phyloP scores from a whole-genome alignment of 2,888 invertebrate species.

The Hecatera dysodea region DNA sequence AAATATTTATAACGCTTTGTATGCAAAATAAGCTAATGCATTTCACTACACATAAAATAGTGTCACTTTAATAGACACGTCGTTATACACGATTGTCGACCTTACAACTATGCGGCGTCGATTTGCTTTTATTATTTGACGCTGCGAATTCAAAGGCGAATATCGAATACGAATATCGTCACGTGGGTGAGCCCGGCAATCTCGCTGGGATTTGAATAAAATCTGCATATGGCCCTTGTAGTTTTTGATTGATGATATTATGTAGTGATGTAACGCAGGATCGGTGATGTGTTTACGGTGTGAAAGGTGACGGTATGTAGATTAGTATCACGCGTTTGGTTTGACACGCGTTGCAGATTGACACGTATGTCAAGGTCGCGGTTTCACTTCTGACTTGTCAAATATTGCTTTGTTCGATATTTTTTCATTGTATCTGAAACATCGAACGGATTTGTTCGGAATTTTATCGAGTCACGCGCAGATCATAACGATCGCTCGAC shows the following conservation, averaged over 20 bases:
- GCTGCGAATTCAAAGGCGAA: slow-evolving; percentile 68
- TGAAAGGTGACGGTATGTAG: slow-evolving; percentile 89
- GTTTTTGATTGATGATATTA: slow-evolving; percentile 84
- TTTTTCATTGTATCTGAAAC: slow-evolving; percentile 63
- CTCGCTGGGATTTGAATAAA: slow-evolving; percentile 81
- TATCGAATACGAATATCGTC: slow-evolving; percentile 72
- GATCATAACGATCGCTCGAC: slow-evolving; percentile 56
- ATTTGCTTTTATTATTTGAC: slow-evolving; percentile 71
- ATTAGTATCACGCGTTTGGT: slow-evolving; percentile 83
- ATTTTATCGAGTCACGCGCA: slow-evolving; percentile 78
- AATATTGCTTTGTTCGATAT: slow-evolving; percentile 78
- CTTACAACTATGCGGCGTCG: slow-evolving; percentile 73
- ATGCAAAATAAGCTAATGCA: slow-evolving; percentile 88
- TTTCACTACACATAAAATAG: slow-evolving; percentile 78
- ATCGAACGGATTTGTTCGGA: slow-evolving; percentile 72
- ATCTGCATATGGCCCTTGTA: slow-evolving; percentile 83
- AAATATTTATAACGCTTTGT: slow-evolving; percentile 90
- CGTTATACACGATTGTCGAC: slow-evolving; percentile 78
- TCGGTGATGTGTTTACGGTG: slow-evolving; percentile 78
- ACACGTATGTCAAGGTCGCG: slow-evolving; percentile 83
- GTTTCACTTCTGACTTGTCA: slow-evolving; percentile 80
- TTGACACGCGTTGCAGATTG: slow-evolving; percentile 81
- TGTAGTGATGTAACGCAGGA: slow-evolving; percentile 79
- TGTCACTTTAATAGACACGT: slow-evolving; percentile 77
- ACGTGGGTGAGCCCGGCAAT: slow-evolving; percentile 81